Percentiles rank a stretch among this genome's conserved stretches.
Conservation (phyloP, 2,888 invertebrate species). For the Periphyllus acericola region DNA sequence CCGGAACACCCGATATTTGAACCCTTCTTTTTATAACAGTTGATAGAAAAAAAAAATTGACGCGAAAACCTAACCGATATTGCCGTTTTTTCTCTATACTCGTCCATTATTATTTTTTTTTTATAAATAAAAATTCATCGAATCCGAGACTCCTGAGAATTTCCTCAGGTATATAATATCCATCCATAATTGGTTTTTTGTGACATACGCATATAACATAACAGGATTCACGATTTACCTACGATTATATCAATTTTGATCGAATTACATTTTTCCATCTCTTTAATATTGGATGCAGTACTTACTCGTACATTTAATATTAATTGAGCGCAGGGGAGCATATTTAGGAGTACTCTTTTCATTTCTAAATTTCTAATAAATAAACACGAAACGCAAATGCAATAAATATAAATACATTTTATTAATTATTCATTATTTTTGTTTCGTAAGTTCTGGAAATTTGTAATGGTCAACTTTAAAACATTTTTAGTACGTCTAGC, state of each 20-base stretch:
- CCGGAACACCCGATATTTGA: neutral
- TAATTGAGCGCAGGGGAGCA: neutral
- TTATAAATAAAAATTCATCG: neutral
- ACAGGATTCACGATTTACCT: neutral
- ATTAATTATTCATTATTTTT: neutral
- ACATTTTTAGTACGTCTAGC: too few relatives aligned
- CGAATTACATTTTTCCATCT: slow-evolving; percentile 5
- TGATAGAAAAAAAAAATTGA: neutral
- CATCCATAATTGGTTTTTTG: neutral
- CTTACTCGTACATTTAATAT: slow-evolving; percentile 13
- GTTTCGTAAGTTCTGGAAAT: neutral
- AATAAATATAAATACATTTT: neutral
- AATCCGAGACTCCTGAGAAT: neutral
- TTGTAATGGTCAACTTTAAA: neutral
- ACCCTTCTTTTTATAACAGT: neutral
- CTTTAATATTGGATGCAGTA: neutral
- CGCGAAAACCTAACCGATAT: too few relatives aligned
- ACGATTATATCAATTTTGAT: slow-evolving; percentile 9
- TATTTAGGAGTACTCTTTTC: slow-evolving; percentile 12
- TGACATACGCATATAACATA: neutral
- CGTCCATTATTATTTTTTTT: neutral
- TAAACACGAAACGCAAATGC: neutral
- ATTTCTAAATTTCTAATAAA: slow-evolving; percentile 43
- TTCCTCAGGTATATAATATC: neutral
- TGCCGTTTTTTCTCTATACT: neutral